These are phyloP conservation scores for Peromyscus polionotus DNA, from an alignment of 2,113 vertebrate genomes.

Conservation along the genomic window DNA sequence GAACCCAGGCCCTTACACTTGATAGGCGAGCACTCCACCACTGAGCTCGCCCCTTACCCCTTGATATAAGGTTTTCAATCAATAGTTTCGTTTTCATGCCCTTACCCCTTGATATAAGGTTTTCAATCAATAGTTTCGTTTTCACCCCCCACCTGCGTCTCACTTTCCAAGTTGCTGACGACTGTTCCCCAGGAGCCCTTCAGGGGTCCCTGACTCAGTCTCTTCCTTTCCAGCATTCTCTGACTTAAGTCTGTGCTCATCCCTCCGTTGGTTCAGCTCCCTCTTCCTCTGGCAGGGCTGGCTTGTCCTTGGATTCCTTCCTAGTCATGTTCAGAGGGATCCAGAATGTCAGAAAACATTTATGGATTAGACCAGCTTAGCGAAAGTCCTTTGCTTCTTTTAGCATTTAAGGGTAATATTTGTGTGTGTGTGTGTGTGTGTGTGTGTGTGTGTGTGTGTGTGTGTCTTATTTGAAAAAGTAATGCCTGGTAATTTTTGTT, in stretches of 20 bases:
- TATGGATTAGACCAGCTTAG: neutral
- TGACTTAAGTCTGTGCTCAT: neutral
- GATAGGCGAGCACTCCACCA: neutral
- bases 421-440: no score
- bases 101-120: neutral
- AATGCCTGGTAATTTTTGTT: neutral
- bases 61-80: neutral
- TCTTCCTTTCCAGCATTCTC: neutral
- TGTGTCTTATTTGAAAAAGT: conserved; percentile 14
- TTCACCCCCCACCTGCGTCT: neutral
- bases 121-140: neutral
- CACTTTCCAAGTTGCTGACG: neutral
- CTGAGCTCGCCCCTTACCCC: neutral
- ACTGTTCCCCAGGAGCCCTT: neutral
- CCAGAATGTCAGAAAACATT: neutral
- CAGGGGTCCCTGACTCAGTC: neutral
- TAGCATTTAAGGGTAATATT: conserved; percentile 29
- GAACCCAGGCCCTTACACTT: neutral
- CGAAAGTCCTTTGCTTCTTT: neutral
- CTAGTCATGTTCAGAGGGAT: neutral
- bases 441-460: no score
- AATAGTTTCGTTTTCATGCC: neutral
- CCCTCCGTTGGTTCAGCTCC: neutral
- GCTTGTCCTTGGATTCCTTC: neutral
- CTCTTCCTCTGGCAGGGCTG: neutral